Evolutionary conservation across 92 coral and sea anemone species (phyloP).

Genomic region (Metridium senile): DNA sequence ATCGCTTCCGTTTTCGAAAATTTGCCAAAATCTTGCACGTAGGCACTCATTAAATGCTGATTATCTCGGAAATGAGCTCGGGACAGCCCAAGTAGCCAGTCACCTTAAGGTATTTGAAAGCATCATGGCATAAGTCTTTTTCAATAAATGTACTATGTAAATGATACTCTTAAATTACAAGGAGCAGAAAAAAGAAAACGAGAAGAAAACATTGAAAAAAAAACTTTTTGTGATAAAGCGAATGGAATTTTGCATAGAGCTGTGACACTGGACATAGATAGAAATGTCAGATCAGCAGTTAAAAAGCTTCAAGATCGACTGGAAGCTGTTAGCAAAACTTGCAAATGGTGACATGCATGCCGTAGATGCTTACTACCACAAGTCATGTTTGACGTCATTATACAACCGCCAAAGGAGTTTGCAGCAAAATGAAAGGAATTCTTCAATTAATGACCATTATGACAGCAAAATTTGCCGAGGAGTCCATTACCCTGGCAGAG

Average conservation of each 20-base stretch:
- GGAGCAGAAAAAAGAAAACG: slow-evolving; percentile 19
- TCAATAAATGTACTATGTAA: slow-evolving; percentile 16
- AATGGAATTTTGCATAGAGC: slow-evolving; percentile 36
- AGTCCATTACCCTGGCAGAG: too few relatives aligned
- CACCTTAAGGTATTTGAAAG: too few relatives aligned
- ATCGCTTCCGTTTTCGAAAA: too few relatives aligned
- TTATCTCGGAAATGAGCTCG: too few relatives aligned
- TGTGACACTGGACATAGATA: slow-evolving; percentile 33
- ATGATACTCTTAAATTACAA: slow-evolving; percentile 13
- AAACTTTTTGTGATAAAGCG: slow-evolving; percentile 18
- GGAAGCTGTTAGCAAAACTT: slow-evolving; percentile 43
- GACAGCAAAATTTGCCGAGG: too few relatives aligned
- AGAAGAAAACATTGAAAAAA: too few relatives aligned
- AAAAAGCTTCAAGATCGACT: slow-evolving; percentile 47
- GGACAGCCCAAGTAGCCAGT: too few relatives aligned
- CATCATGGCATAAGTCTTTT: slow-evolving; percentile 32
- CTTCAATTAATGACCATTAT: too few relatives aligned
- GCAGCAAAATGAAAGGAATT: neutral
- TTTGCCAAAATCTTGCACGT: too few relatives aligned
- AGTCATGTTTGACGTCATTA: slow-evolving; percentile 26
- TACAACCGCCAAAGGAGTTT: slow-evolving; percentile 35
- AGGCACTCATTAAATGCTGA: too few relatives aligned
- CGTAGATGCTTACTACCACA: slow-evolving; percentile 42
- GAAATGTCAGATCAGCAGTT: slow-evolving; percentile 37
- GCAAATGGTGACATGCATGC: slow-evolving; percentile 47